These are phyloP conservation scores for Dinomys branickii DNA, from an alignment of 2,113 vertebrate species.

Conservation along the genomic window DNA sequence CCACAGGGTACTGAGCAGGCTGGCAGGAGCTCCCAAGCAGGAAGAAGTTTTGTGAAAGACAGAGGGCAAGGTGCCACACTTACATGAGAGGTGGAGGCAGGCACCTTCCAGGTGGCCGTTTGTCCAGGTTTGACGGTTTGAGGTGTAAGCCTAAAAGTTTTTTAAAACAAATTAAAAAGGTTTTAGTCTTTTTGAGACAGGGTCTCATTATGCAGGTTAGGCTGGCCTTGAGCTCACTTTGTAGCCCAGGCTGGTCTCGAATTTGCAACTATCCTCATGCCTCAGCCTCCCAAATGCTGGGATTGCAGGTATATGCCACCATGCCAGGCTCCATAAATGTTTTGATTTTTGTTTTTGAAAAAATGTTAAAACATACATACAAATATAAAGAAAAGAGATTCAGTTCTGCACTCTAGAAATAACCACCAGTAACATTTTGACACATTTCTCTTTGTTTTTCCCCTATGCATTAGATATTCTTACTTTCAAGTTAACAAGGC, in stretches of 20 bases:
- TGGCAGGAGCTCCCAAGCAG: too few relatives aligned
- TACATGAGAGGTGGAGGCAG: neutral
- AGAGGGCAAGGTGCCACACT: neutral
- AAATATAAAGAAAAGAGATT: neutral
- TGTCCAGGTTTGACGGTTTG: neutral
- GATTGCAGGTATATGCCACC: too few relatives aligned
- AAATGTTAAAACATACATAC: neutral
- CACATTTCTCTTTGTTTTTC: neutral
- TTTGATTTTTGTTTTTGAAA: neutral
- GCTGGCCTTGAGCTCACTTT: too few relatives aligned
- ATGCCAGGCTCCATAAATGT: too few relatives aligned
- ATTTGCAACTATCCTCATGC: too few relatives aligned
- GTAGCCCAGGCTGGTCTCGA: too few relatives aligned
- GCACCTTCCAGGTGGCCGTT: too few relatives aligned
- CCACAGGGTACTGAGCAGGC: neutral
- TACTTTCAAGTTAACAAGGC: neutral
- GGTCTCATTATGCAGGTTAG: too few relatives aligned
- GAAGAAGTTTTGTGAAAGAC: fast-evolving
- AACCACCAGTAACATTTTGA: neutral
- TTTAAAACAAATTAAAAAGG: too few relatives aligned
- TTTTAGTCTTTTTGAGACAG: too few relatives aligned
- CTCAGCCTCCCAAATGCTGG: too few relatives aligned
- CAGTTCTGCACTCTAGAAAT: neutral
- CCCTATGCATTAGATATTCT: fast-evolving
- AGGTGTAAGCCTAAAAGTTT: neutral